A percentile compares a stretch with the other conserved stretches of the same genome.
Evolutionary conservation across 2,888 invertebrate species (phyloP).

Genomic region (Kuschelorhynchus macadamiae): DNA sequence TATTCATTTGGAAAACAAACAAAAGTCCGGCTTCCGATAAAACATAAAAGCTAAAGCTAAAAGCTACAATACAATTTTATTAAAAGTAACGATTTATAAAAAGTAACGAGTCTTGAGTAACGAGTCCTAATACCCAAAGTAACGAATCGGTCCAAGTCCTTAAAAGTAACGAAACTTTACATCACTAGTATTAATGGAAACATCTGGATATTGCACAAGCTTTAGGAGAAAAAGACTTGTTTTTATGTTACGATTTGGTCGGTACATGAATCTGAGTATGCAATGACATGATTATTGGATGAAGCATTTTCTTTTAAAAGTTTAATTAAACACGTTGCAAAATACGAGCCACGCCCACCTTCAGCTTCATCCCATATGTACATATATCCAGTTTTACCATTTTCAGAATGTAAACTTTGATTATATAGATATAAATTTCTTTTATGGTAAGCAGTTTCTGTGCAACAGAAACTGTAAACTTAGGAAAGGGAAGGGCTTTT

Average conservation of each 20-base stretch:
- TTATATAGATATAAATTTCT: constrained; percentile 3
- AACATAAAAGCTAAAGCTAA: too few relatives aligned
- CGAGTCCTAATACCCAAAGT: too few relatives aligned
- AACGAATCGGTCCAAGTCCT: too few relatives aligned
- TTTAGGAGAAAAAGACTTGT: constrained; percentile 12
- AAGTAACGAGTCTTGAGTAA: too few relatives aligned
- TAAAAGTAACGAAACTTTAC: too few relatives aligned
- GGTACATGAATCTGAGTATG: constrained; percentile 15
- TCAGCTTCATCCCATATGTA: constrained; percentile 25
- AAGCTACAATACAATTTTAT: too few relatives aligned
- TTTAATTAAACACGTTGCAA: constrained; percentile 18
- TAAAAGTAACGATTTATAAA: too few relatives aligned
- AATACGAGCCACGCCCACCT: constrained; percentile 16
- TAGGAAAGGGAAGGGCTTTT: constrained; percentile 17
- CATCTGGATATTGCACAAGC: constrained; percentile 10
- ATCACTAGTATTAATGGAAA: not conserved
- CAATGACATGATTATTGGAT: constrained; percentile 1
- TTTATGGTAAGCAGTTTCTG: not conserved
- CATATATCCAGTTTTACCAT: constrained; percentile 14
- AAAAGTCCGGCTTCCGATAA: too few relatives aligned
- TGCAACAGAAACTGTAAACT: constrained; percentile 15
- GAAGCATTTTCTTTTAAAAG: constrained; percentile 18
- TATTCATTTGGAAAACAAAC: too few relatives aligned
- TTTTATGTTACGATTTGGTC: constrained; percentile 19
- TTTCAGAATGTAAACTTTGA: constrained; percentile 1